phyloP scores from a whole-genome alignment of 2,797 vertebrate species.

The Parauchenoglanis punctatus region DNA sequence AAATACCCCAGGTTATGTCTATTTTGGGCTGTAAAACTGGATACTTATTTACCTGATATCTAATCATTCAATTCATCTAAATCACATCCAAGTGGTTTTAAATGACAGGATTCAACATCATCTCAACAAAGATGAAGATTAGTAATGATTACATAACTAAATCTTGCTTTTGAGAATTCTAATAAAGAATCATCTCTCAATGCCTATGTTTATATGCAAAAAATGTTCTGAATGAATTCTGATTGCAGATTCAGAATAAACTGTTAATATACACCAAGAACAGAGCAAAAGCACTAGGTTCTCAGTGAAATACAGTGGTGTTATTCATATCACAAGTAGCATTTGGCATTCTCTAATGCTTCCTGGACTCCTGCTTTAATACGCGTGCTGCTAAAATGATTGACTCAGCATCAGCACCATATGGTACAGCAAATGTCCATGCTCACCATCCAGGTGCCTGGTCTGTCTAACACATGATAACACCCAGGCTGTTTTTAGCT shows the following conservation, averaged over 20 bases:
- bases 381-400: constrained; percentile 41
- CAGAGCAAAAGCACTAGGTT: constrained; percentile 4
- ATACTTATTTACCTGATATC: background rate
- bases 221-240: background rate
- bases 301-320: constrained; percentile 58
- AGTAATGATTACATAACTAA: background rate
- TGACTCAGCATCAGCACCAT: constrained; percentile 54
- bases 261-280: background rate
- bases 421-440: constrained; percentile 57
- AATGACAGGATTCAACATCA: background rate
- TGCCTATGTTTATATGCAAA: background rate
- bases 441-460: constrained; percentile 41
- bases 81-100: background rate
- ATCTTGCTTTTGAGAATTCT: background rate
- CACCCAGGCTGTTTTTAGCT: constrained; percentile 22
- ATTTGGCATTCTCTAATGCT: constrained; percentile 43
- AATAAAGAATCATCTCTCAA: background rate
- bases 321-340: constrained; percentile 42
- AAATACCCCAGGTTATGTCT: background rate
- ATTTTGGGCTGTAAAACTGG: background rate
- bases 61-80: background rate
- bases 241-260: background rate
- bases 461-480: constrained; percentile 48
- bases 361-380: constrained; percentile 37
- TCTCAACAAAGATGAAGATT: background rate